Base-by-base conservation (phyloP, 2,888 invertebrate species). In the Tenthredo notha region DNA sequence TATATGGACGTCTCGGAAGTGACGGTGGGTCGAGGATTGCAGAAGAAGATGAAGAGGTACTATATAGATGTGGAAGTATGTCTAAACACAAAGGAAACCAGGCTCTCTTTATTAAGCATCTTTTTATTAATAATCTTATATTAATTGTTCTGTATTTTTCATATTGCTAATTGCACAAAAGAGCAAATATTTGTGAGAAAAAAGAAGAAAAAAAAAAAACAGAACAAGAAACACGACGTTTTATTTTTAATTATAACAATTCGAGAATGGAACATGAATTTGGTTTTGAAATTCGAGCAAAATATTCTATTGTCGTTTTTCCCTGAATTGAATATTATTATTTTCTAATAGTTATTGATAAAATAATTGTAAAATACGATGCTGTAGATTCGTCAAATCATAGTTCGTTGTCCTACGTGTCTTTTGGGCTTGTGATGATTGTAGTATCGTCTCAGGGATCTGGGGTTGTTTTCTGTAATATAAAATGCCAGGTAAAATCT, bases 1-100 rank as follows among this genome's bases (percentile, higher is more conserved):
- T 89, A 89, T 89, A 89, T 85, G 87, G 85, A 85, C 74, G 47
- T 61, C 47, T 40, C 40, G 58, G 40, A 67, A 43, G 72, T 33
- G 65, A n/a, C 21, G 75, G 70, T n/a, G 84, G 84, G 15, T 25
- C 29, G 54, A 70, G 67, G 85, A 37, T 50, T 33, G 65, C 47
- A 21, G 50, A 70, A 21, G 67, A 58, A 21, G 7, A 54, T 25
- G 77, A n/a, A 25, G 29, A n/a, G 74, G 43, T 7, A 47, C 47
- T 12, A 29, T 50, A 58, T 15, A 10, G 3, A n/a, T 9, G 47
- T 33, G 50, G 21, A 37, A 58, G n/a, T 9, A 67, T 47, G 82
- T 54, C 54, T 15, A 33, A 70, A 65, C 82, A 70, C 84, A 84
- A 84, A 85, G 85, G 21, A 43, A 33, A 29, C 58, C 18, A 25